A percentile compares a stretch with the other conserved stretches of the same genome.
Conservation (phyloP, 2,113 vertebrate species). For the Sarotherodon lohbergeri region DNA sequence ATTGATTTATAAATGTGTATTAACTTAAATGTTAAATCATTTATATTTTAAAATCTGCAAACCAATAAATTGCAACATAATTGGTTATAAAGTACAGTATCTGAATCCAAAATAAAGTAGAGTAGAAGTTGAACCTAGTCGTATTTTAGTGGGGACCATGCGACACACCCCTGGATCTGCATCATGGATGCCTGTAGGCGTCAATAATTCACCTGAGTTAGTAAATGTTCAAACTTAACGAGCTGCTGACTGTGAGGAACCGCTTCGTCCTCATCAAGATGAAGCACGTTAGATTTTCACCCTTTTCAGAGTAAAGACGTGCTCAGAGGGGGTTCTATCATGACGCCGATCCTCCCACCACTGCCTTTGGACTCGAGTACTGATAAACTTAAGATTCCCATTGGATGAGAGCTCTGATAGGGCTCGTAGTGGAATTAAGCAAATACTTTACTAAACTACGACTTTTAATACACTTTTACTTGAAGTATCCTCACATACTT, state of each 20-base stretch:
- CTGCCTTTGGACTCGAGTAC: neutral
- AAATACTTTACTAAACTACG: neutral
- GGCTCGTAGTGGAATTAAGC: neutral
- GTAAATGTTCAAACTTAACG: neutral
- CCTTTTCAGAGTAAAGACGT: neutral
- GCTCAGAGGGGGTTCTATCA: neutral
- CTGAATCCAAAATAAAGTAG: neutral
- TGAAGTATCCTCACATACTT: fast-evolving
- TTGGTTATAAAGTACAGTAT: fast-evolving
- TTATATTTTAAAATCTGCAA: neutral
- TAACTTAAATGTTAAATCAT: neutral
- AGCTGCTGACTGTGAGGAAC: neutral
- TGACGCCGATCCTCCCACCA: neutral
- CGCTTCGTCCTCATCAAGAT: neutral
- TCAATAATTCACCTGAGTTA: neutral
- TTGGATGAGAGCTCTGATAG: neutral
- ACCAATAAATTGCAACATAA: neutral
- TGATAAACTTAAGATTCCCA: neutral
- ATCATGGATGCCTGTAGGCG: neutral
- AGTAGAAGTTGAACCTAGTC: neutral
- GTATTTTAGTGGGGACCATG: neutral
- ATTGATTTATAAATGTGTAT: neutral
- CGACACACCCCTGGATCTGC: neutral
- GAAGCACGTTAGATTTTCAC: neutral
- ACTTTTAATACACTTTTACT: neutral